These are phyloP conservation scores for Notothenia rossii DNA, from an alignment of 2,113 vertebrate species.

Conservation along the genomic window DNA sequence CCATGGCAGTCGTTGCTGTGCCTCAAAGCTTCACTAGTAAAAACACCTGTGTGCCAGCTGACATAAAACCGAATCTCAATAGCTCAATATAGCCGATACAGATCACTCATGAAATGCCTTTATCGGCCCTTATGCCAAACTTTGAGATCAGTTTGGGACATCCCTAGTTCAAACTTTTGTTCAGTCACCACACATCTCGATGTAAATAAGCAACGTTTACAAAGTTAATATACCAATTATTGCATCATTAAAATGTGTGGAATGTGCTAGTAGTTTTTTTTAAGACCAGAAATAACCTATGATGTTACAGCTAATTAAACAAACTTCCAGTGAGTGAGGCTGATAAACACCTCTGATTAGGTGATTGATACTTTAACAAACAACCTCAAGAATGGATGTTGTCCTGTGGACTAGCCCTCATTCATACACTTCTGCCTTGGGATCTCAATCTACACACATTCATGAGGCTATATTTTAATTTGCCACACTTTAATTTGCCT, in stretches of 20 bases:
- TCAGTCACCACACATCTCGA: too few species aligned
- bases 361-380: background rate
- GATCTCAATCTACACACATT: background rate
- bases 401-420: too few species aligned
- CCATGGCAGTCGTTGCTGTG: too few species aligned
- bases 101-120: background rate
- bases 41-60: background rate
- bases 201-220: too few species aligned
- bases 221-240: background rate
- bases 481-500: background rate
- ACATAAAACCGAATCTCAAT: background rate
- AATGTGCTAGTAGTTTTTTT: background rate
- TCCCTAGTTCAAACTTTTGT: too few species aligned
- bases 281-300: too few species aligned
- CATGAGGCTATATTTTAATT: background rate
- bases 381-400: background rate
- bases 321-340: background rate
- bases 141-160: too few species aligned
- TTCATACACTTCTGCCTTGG: background rate
- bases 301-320: background rate
- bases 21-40: background rate
- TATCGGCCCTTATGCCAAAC: too few species aligned
- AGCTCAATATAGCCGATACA: background rate
- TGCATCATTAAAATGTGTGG: background rate
- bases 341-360: background rate